Evolutionary conservation across 2,888 invertebrate genomes (phyloP).

Genomic region (Caenorhabditis imperialis): DNA sequence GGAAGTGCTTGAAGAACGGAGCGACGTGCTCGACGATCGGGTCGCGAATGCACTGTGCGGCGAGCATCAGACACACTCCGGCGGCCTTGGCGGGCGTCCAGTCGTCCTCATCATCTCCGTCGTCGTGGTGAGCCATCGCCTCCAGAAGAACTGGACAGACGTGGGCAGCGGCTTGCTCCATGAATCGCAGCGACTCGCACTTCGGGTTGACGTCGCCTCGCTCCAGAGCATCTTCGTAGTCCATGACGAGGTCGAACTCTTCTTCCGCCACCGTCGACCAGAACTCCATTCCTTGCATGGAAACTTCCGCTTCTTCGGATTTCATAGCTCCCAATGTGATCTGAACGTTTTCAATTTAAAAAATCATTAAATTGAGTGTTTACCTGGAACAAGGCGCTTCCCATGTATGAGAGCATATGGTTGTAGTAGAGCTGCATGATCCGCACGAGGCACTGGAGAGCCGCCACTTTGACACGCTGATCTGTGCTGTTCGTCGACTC

Average conservation of each 20-base stretch:
- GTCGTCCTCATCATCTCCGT: slow-evolving; percentile 96
- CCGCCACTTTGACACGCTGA: slow-evolving; percentile 91
- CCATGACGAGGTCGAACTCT: slow-evolving; percentile 94
- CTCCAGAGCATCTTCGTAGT: slow-evolving; percentile 85
- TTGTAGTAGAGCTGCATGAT: slow-evolving; percentile 98
- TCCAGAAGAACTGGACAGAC: slow-evolving; percentile 37
- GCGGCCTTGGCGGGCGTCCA: slow-evolving; percentile 99
- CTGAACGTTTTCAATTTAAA: slow-evolving; percentile 78
- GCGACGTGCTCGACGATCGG: slow-evolving; percentile 92
- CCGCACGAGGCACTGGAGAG: slow-evolving; percentile 96
- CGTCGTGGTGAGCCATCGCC: slow-evolving; percentile 78
- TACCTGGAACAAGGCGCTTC: slow-evolving; percentile 92
- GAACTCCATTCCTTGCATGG: slow-evolving; percentile 90
- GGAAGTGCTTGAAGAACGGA: slow-evolving; percentile 97
- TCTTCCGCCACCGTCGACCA: slow-evolving; percentile 99
- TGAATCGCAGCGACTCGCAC: slow-evolving; percentile 20
- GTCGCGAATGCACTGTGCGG: slow-evolving; percentile 97
- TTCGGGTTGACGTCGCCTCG: slow-evolving; percentile 9
- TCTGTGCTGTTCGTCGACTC: slow-evolving; percentile 96
- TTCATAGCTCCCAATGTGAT: slow-evolving; percentile 99
- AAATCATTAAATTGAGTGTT: slow-evolving; percentile 51
- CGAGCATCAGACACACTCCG: slow-evolving; percentile 96
- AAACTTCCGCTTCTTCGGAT: slow-evolving; percentile 92
- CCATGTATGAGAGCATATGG: slow-evolving; percentile 99
- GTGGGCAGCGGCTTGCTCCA: slow-evolving; percentile 41